Evolutionary conservation across 2,797 vertebrate genomes (phyloP).

Genomic region (Muscicapa striata): DNA sequence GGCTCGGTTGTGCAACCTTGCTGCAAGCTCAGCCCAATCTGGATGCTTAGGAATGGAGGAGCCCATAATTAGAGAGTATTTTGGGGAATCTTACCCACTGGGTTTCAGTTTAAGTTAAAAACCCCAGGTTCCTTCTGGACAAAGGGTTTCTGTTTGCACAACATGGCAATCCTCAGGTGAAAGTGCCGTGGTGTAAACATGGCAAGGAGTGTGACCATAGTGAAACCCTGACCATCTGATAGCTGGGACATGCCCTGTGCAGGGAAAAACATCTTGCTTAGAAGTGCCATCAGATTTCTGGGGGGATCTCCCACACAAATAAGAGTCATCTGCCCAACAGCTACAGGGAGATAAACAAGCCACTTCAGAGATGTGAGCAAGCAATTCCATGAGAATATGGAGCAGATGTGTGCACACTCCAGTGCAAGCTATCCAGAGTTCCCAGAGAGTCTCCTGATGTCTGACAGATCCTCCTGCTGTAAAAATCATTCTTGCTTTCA

Average conservation of each 20-base stretch:
- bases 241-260: not conserved
- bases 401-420: not conserved
- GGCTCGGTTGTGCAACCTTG: not conserved
- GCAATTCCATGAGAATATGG: fast-evolving
- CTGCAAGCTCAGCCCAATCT: not conserved
- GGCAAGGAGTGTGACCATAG: not conserved
- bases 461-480: not conserved
- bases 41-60: not conserved
- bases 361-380: slow-evolving; percentile 22
- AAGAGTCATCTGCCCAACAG: not conserved
- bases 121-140: not conserved
- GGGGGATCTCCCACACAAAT: not conserved
- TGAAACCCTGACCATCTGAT: slow-evolving; percentile 29
- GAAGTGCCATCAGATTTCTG: not conserved
- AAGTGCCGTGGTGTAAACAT: not conserved
- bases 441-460: not conserved
- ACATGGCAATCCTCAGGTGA: not conserved
- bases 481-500: not conserved
- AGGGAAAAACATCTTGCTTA: not conserved
- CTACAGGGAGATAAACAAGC: slow-evolving; percentile 7
- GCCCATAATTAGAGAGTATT: not conserved
- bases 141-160: not conserved
- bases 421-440: not conserved
- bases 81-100: not conserved
- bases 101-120: not conserved